Base-by-base conservation (phyloP, 2,888 invertebrate genomes). In the Hypomecis punctinalis region DNA sequence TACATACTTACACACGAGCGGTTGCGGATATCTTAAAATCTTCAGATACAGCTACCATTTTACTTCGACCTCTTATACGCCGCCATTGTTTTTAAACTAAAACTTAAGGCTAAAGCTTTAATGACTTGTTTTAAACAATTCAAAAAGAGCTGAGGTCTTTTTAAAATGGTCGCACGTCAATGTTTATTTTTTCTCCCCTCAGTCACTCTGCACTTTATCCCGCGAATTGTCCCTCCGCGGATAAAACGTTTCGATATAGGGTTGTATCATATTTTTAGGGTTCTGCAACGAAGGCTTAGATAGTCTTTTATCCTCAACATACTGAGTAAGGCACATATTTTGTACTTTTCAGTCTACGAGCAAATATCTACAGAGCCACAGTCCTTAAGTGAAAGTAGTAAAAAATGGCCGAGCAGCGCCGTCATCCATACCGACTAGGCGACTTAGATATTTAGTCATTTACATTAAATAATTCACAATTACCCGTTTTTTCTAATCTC, bases 141-240 rank as follows among this genome's bases (percentile, higher is more conserved):
- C 35, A 11, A 10, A 45, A 54, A 48, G n/a, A 0, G 23, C 33
- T 6, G 8, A 10, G 60, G 51, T 52, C 45, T 10, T 11, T 2
- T 4, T 39, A 56, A 36, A 60, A n/a, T 64, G 45, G 60, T 51
- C 5, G 37, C 10, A 6, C n/a, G 6, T 45, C 57, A 67, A 53
- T 57, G 51, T 85, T 82, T 77, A 83, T 81, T 80, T 85, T 89
- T 88, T 90, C 90, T 86, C 76, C 82, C 74, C 86, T 89, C 86
- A 83, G 83, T 82, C 84, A 81, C 85, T 86, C 86, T 77, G 80
- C 89, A 88, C 89, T 90, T 82, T 78, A 84, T 86, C 83, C 80
- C 75, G 82, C 77, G 84, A 86, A 89, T 90, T 85, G 87, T 88
- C 89, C 89, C 88, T 85, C 81, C 65, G 86, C 77, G 87, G 82